Conservation (phyloP, 2,797 vertebrate species). For the Hydrocynus forskahlii region DNA sequence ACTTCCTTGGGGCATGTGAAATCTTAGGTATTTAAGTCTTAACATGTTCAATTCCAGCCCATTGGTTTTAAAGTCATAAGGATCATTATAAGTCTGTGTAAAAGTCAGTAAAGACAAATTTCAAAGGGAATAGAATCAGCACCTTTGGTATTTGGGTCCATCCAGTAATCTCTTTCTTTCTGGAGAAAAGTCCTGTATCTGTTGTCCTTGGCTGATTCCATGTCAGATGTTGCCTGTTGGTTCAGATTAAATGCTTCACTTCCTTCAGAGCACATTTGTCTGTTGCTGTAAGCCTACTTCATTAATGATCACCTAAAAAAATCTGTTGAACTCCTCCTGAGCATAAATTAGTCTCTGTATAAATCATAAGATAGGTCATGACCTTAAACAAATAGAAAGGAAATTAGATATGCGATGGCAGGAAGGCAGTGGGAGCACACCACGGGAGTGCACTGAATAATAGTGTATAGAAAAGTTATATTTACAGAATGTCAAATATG, state of each 20-base stretch:
- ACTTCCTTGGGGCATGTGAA: neutral
- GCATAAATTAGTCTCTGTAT: slow-evolving; percentile 2
- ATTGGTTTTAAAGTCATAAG: too few relatives aligned
- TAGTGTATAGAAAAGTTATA: too few relatives aligned
- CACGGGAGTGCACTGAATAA: too few relatives aligned
- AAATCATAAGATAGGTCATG: neutral
- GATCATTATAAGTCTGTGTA: neutral
- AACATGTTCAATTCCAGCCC: too few relatives aligned
- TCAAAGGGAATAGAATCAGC: neutral
- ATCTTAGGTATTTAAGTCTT: too few relatives aligned
- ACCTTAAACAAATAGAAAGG: neutral
- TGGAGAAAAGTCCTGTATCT: neutral
- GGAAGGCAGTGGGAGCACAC: too few relatives aligned
- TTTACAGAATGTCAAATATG: too few relatives aligned
- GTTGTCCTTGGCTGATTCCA: slow-evolving; percentile 43
- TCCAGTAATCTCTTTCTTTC: neutral
- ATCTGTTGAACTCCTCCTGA: slow-evolving; percentile 9
- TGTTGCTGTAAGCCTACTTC: slow-evolving; percentile 46
- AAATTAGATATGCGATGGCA: neutral
- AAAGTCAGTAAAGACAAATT: neutral
- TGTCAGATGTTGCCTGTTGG: slow-evolving; percentile 56
- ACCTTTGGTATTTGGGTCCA: neutral
- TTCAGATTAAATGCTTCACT: slow-evolving; percentile 54
- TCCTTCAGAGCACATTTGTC: slow-evolving; percentile 47
- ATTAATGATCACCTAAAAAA: slow-evolving; percentile 31